These are phyloP conservation scores for Sylvicapra grimmia DNA, from an alignment of 2,113 vertebrate genomes.

Conservation along the genomic window DNA sequence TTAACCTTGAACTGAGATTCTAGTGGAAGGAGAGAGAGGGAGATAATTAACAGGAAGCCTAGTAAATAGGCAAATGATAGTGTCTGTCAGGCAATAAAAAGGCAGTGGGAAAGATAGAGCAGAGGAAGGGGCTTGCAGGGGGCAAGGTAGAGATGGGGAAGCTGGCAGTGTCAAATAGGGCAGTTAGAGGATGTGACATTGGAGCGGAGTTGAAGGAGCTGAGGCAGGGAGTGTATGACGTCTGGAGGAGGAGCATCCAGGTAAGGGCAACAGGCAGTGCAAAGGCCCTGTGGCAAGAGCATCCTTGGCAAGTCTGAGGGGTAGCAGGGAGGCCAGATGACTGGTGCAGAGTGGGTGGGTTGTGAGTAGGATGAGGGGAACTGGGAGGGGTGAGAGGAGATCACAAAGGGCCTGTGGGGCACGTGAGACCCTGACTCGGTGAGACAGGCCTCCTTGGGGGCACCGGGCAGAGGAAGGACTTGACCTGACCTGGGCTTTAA, in stretches of 20 bases:
- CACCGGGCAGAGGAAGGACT: not conserved
- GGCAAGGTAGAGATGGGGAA: not conserved
- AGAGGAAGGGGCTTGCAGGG: not conserved
- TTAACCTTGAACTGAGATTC: not conserved
- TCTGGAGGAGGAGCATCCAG: not conserved
- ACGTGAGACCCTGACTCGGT: accelerated
- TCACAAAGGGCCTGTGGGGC: not conserved
- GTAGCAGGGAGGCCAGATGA: not conserved
- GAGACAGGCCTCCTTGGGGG: not conserved
- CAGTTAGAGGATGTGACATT: not conserved
- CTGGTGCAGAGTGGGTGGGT: not conserved
- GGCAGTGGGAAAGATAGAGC: not conserved
- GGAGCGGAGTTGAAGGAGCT: not conserved
- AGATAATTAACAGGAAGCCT: not conserved
- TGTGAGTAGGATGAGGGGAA: not conserved
- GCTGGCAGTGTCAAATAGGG: not conserved
- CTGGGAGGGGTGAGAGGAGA: not conserved
- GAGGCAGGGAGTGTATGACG: not conserved
- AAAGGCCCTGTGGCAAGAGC: not conserved
- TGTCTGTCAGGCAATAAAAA: not conserved
- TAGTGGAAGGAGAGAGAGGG: not conserved
- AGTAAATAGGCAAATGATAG: not conserved
- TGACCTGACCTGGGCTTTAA: not conserved
- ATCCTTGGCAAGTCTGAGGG: not conserved
- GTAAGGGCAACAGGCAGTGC: not conserved